phyloP scores from a whole-genome alignment of 1,140 invertebrate genomes.

The Achroia grisella region DNA sequence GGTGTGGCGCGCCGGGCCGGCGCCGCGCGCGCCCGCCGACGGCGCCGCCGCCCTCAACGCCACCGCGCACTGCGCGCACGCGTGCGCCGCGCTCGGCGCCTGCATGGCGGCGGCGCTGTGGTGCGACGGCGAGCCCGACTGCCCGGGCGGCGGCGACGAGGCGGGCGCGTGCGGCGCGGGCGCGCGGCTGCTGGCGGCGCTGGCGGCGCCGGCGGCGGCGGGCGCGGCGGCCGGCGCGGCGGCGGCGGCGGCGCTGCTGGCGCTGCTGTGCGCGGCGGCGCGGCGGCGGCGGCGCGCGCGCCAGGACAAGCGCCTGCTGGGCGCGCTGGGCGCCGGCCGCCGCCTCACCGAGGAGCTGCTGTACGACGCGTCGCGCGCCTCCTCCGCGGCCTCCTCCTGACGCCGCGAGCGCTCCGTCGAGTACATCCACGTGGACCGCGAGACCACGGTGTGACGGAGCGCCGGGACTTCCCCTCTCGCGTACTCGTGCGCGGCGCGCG shows the following conservation, averaged over 20 bases:
- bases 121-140: conserved; percentile 42
- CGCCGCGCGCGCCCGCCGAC: neutral
- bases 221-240: conserved; percentile 61
- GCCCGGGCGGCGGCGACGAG: conserved; percentile 49
- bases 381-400: conserved; percentile 80
- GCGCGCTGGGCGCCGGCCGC: conserved; percentile 74
- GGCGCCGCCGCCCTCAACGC: conserved; percentile 43
- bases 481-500: neutral
- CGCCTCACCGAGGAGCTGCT: conserved; percentile 74
- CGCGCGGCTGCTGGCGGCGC: conserved; percentile 38
- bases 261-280: conserved; percentile 37
- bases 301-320: conserved; percentile 64
- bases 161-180: conserved; percentile 49
- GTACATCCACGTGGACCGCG: conserved; percentile 90
- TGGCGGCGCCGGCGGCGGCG: conserved; percentile 61
- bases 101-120: conserved; percentile 43
- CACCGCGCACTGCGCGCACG: conserved; percentile 35
- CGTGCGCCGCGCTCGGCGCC: conserved; percentile 46
- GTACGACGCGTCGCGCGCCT: conserved; percentile 74
- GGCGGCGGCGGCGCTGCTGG: conserved; percentile 57
- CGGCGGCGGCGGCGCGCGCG: conserved; percentile 54
- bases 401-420: conserved; percentile 90
- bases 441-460: conserved; percentile 86
- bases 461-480: conserved; percentile 14
- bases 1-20: conserved; percentile 37